Evolutionary conservation across 2,797 vertebrate species (phyloP).

Genomic region (Taenioides sp.): DNA sequence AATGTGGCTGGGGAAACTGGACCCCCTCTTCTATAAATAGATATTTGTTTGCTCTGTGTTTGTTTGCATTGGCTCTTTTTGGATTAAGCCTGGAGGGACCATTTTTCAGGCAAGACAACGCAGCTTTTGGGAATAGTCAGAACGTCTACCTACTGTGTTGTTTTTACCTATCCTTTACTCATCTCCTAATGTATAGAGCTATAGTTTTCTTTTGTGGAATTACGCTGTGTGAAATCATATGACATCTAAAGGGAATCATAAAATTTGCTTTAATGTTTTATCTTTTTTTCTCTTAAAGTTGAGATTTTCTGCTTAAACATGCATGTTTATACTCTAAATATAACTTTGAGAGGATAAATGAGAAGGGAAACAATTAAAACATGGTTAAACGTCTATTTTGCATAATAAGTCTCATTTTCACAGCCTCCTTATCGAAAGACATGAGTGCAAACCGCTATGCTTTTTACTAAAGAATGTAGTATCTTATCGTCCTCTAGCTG

Average conservation of each 20-base stretch:
- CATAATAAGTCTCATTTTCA: no score
- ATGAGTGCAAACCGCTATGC: neutral
- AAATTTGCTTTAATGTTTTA: neutral
- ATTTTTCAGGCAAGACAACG: constrained; percentile 74
- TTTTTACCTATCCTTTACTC: constrained; percentile 19
- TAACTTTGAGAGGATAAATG: no score
- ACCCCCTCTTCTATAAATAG: constrained; percentile 74
- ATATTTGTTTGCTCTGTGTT: constrained; percentile 72
- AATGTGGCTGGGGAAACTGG: constrained; percentile 64
- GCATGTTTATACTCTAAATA: no score
- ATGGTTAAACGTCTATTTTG: no score
- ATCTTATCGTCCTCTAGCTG: no score
- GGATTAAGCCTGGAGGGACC: constrained; percentile 62
- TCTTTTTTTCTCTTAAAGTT: neutral
- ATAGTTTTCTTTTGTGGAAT: neutral
- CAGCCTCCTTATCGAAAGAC: neutral
- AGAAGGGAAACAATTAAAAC: no score
- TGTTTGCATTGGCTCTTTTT: constrained; percentile 70
- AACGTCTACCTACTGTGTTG: constrained; percentile 18
- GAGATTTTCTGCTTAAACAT: neutral
- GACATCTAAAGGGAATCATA: neutral
- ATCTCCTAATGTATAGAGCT: constrained; percentile 1
- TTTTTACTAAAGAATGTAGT: neutral
- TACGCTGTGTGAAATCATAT: neutral
- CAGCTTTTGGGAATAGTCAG: constrained; percentile 56